phyloP scores from a whole-genome alignment of 1,140 invertebrate genomes.

The Habropoda laboriosa region DNA sequence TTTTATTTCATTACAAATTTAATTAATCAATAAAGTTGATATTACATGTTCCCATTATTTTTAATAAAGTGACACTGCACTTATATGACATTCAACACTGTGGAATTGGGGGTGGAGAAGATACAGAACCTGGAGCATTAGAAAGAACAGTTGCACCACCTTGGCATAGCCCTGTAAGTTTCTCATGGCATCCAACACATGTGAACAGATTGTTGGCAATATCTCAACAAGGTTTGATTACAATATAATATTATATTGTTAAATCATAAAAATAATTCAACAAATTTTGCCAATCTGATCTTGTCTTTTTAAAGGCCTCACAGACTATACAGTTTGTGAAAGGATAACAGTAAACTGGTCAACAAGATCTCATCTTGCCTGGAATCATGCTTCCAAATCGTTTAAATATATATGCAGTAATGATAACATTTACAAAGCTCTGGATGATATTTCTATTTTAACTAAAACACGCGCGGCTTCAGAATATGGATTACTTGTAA shows the following conservation, averaged over 20 bases:
- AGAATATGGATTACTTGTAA: constrained; percentile 91
- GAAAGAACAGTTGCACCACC: constrained; percentile 87
- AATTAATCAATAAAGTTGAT: neutral
- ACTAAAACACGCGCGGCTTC: constrained; percentile 88
- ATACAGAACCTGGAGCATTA: constrained; percentile 88
- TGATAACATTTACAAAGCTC: constrained; percentile 82
- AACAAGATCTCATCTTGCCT: constrained; percentile 86
- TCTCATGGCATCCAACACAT: constrained; percentile 91
- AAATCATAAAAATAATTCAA: neutral
- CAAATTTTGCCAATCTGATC: neutral
- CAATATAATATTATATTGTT: neutral
- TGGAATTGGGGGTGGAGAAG: constrained; percentile 84
- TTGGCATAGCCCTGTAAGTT: constrained; percentile 84
- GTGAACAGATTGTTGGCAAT: constrained; percentile 89
- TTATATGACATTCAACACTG: constrained; percentile 92
- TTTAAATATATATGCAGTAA: constrained; percentile 84
- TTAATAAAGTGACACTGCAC: constrained; percentile 81
- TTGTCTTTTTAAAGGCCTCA: constrained; percentile 82
- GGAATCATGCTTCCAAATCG: constrained; percentile 88
- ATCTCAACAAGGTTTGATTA: constrained; percentile 82
- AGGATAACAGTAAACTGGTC: constrained; percentile 92
- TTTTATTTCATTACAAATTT: neutral
- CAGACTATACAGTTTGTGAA: constrained; percentile 90
- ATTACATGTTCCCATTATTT: constrained; percentile 10
- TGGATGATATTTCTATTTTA: constrained; percentile 88